phyloP scores from a whole-genome alignment of 2,888 invertebrate genomes.

The Eubasilissa splendida region DNA sequence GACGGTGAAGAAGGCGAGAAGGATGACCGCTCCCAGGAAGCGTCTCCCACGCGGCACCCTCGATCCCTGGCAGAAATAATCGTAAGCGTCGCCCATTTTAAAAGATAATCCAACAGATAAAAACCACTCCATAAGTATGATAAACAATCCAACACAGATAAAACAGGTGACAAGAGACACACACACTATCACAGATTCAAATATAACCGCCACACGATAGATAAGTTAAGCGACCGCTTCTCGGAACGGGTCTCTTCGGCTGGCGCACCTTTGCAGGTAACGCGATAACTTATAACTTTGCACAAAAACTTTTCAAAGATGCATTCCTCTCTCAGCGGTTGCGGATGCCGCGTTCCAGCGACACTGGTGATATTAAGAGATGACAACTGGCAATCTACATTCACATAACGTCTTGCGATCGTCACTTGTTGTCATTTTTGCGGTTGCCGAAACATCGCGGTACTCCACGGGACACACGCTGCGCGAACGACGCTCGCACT shows the following conservation, averaged over 20 bases:
- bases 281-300: conserved; percentile 49
- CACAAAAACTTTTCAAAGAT: conserved; percentile 46
- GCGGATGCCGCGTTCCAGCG: conserved; percentile 29
- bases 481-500: conserved; percentile 23
- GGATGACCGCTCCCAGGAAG: conserved; percentile 15
- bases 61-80: background rate
- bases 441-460: conserved; percentile 45
- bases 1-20: conserved; percentile 13
- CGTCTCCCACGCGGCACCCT: conserved; percentile 29
- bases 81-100: conserved; percentile 27
- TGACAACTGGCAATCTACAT: conserved; percentile 2
- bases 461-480: conserved; percentile 22
- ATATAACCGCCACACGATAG: conserved; percentile 49
- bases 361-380: conserved; percentile 17
- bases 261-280: conserved; percentile 49
- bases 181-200: conserved; percentile 51
- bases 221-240: conserved; percentile 44
- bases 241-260: conserved; percentile 43
- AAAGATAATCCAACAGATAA: conserved; percentile 44
- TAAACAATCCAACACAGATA: conserved; percentile 31
- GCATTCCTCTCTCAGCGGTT: conserved; percentile 30
- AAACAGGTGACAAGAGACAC: conserved; percentile 29
- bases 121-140: conserved; percentile 39
- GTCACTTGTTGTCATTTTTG: conserved; percentile 38
- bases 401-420: conserved; percentile 21